Conservation (phyloP, 2,888 invertebrate species). For the Lacanobia oleracea region DNA sequence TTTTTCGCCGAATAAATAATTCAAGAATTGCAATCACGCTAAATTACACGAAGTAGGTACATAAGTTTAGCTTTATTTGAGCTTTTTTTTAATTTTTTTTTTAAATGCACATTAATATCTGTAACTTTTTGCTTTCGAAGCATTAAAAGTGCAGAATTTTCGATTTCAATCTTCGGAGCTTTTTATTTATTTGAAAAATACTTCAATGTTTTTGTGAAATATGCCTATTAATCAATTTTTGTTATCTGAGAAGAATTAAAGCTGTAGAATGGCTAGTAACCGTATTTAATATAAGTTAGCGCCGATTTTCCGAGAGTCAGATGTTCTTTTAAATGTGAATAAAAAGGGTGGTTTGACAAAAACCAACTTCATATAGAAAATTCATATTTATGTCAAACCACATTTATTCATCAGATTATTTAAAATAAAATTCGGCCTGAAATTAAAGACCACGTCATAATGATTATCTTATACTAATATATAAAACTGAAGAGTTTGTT, state of each 20-base stretch:
- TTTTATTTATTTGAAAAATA: background rate
- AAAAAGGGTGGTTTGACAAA: too few species aligned
- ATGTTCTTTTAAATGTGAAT: too few species aligned
- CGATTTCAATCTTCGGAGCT: background rate
- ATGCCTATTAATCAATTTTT: background rate
- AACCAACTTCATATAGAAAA: too few species aligned
- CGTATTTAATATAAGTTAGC: too few species aligned
- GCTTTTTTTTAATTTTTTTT: too few species aligned
- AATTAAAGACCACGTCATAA: too few species aligned
- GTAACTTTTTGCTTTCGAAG: slow-evolving; percentile 14
- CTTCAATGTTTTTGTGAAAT: background rate
- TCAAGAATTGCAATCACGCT: slow-evolving; percentile 7
- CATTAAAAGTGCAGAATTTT: slow-evolving; percentile 17
- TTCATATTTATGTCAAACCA: too few species aligned
- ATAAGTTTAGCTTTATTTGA: slow-evolving; percentile 10
- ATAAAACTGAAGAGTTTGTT: too few species aligned
- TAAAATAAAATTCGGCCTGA: too few species aligned
- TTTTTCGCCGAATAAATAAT: background rate
- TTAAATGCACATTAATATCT: slow-evolving; percentile 20
- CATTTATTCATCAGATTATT: too few species aligned
- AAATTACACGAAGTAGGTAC: slow-evolving; percentile 24
- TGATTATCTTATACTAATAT: too few species aligned
- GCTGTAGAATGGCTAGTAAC: background rate
- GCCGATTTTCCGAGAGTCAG: too few species aligned
- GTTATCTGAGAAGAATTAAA: background rate